Evolutionary conservation across 2,797 vertebrate species (phyloP).

Genomic region (Chanos chanos): DNA sequence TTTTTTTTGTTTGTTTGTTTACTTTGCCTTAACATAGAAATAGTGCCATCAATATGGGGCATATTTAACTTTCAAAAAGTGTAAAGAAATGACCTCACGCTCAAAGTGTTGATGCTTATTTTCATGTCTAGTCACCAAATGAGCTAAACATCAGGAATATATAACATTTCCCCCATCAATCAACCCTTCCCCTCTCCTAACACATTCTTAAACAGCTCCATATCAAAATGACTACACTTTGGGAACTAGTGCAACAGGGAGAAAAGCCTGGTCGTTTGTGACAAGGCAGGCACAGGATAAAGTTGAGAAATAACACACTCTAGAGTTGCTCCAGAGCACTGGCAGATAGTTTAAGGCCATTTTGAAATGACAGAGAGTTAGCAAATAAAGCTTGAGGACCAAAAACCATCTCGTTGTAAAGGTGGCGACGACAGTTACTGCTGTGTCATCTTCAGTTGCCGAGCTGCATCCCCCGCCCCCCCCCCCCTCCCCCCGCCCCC

Average conservation of each 20-base stretch:
- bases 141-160: conserved; percentile 78
- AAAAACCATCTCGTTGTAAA: conserved; percentile 70
- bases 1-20: conserved; percentile 55
- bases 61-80: conserved; percentile 75
- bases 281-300: conserved; percentile 93
- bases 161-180: conserved; percentile 77
- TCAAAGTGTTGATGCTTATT: conserved; percentile 69
- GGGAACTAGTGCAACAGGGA: conserved; percentile 98
- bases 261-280: conserved; percentile 72
- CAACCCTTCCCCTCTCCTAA: conserved; percentile 74
- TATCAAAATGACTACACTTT: conserved; percentile 87
- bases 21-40: conserved; percentile 70
- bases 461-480: conserved; percentile 55
- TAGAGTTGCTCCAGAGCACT: conserved; percentile 83
- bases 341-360: conserved; percentile 97
- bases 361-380: conserved; percentile 84
- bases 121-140: conserved; percentile 74
- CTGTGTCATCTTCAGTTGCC: conserved; percentile 48
- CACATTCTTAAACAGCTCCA: conserved; percentile 74
- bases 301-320: conserved; percentile 78
- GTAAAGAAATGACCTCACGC: conserved; percentile 77
- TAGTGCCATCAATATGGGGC: conserved; percentile 86
- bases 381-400: conserved; percentile 80
- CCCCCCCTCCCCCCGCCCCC: conserved; percentile 22
- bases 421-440: neutral